A percentile compares a stretch with the other conserved stretches of the same genome.
Conservation (phyloP, 2,888 invertebrate species). For the Cataglyphis albicans region DNA sequence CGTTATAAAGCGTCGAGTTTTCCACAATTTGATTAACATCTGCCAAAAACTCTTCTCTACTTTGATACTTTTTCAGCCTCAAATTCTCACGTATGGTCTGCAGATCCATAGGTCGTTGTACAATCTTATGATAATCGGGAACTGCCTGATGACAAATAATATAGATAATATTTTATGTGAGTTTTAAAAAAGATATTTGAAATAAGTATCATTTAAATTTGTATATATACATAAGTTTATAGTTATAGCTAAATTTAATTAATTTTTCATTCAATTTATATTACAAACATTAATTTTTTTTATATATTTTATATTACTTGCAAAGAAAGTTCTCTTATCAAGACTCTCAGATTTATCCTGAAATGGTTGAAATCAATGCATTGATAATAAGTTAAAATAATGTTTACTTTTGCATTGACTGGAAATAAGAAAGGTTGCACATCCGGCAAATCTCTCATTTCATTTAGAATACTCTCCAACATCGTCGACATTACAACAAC, state of each 20-base stretch:
- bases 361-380: neutral
- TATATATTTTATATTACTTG: neutral
- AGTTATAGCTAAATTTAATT: neutral
- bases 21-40: constrained; percentile 98
- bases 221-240: constrained; percentile 3
- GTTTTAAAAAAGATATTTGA: neutral
- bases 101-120: constrained; percentile 98
- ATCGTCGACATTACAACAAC: constrained; percentile 97
- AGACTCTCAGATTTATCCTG: neutral
- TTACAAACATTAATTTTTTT: neutral
- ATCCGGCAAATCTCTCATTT: constrained; percentile 96
- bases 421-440: constrained; percentile 97
- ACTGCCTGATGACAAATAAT: constrained; percentile 88
- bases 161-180: neutral
- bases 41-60: constrained; percentile 97
- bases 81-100: constrained; percentile 97
- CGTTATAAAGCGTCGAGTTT: constrained; percentile 97
- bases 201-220: neutral
- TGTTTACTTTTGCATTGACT: constrained; percentile 94
- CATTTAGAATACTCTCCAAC: constrained; percentile 95
- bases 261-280: neutral
- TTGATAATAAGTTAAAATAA: constrained; percentile 8
- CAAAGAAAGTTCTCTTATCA: neutral
- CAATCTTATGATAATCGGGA: constrained; percentile 97
- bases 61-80: constrained; percentile 95